Percentiles rank a stretch among this genome's conserved stretches.
phyloP scores from a whole-genome alignment of 2,113 vertebrate genomes.

The Callipepla squamata region DNA sequence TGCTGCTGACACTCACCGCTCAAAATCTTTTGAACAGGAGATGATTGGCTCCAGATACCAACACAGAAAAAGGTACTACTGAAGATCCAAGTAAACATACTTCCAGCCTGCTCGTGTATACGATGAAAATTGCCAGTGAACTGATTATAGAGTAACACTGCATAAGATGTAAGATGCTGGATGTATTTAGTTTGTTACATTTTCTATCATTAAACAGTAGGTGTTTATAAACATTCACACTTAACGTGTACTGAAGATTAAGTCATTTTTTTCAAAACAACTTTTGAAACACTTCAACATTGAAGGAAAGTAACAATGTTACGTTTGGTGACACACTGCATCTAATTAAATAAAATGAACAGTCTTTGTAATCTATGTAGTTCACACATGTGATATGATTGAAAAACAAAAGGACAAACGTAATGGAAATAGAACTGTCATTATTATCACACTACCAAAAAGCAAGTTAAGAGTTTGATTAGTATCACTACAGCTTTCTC shows the following conservation, averaged over 20 bases:
- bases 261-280: background rate
- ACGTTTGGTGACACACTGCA: background rate
- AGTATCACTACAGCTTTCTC: background rate
- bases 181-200: background rate
- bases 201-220: slow-evolving; percentile 5
- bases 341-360: background rate
- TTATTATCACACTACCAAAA: background rate
- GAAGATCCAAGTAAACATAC: background rate
- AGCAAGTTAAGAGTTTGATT: background rate
- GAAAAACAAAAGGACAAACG: background rate
- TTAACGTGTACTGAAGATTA: background rate
- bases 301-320: background rate
- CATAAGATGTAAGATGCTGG: background rate
- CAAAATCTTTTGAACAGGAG: background rate
- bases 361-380: background rate
- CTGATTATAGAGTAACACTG: background rate
- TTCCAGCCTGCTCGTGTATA: background rate
- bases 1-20: slow-evolving; percentile 30
- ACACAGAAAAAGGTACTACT: background rate
- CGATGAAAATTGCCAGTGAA: background rate
- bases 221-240: slow-evolving; percentile 31
- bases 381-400: background rate
- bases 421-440: background rate
- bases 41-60: background rate
- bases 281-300: background rate